Percentiles rank a stretch among this genome's conserved stretches.
Evolutionary conservation across 2,797 vertebrate species (phyloP).

Genomic region (Megaceryle alcyon): DNA sequence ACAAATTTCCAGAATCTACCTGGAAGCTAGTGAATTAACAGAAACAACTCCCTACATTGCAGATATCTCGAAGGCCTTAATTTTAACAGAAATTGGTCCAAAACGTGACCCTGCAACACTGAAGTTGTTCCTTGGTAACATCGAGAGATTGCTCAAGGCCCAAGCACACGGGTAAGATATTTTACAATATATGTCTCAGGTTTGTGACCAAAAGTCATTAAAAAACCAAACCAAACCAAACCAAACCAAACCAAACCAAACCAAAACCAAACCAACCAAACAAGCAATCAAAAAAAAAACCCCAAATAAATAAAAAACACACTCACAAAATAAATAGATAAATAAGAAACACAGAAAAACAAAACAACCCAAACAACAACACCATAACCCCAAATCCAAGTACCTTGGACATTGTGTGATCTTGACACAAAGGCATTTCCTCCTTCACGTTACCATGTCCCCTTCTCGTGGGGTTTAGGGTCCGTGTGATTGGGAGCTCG

Average conservation of each 20-base stretch:
- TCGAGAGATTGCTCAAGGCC: conserved; percentile 83
- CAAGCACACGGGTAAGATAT: conserved; percentile 84
- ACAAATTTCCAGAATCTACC: background rate
- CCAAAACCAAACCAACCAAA: too few relatives aligned
- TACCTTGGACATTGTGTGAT: fast-evolving
- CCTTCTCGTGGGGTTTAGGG: conserved; percentile 58
- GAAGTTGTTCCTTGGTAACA: conserved; percentile 86
- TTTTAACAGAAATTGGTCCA: conserved; percentile 88
- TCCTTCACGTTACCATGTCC: background rate
- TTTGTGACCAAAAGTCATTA: background rate
- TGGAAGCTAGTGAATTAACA: conserved; percentile 27
- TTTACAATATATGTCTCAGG: background rate
- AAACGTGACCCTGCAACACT: conserved; percentile 86
- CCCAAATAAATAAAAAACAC: too few relatives aligned
- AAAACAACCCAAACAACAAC: fast-evolving
- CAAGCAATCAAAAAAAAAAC: too few relatives aligned
- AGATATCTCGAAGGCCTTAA: conserved; percentile 88
- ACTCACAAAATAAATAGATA: too few relatives aligned
- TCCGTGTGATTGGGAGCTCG: conserved; percentile 87
- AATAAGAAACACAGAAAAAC: too few relatives aligned
- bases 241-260: too few relatives aligned
- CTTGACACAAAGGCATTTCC: background rate
- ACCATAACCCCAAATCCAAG: background rate
- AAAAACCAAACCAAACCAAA: background rate
- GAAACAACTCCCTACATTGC: conserved; percentile 53